Evolutionary conservation across 2,888 invertebrate species (phyloP), one percentile per base, ranked within the genome.

Genomic region (Chorisops tibialis): DNA sequence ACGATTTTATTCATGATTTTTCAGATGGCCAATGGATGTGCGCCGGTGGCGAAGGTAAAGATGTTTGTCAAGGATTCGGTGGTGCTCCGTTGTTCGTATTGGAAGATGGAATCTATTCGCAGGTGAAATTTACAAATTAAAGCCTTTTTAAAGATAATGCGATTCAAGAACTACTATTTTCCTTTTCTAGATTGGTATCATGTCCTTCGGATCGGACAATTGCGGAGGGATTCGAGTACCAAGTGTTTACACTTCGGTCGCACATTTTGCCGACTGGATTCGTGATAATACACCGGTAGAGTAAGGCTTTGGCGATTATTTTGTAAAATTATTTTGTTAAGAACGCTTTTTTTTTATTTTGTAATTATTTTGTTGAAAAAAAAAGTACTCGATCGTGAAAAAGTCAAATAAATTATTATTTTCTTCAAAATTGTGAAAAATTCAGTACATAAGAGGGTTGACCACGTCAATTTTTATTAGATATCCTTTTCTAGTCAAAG

Each of bases 131-230:
- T n/a, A n/a, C n/a, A n/a, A n/a, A n/a, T n/a, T n/a, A n/a, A n/a
- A n/a, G n/a, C 39, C 39, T 39, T 39, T 6, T 39, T 39, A 14
- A 39, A 12, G 4, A 24, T 7, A 7, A 24, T 24, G 7, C 24
- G 24, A 24, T 24, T 24, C 7, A 4, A 5, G 7, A 24, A 24
- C 7, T 24, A 5, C 24, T 5, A 24, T 24, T 4, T 41, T 41
- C 14, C 41, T n/a, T 24, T 24, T 79, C 66, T 71, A 90, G 89
- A 82, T 89, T 65, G 91, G 90, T 30, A 87, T 91, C 38, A 84
- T 91, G 66, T 90, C 90, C 0, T 90, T 89, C 69, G 91, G 91
- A 1, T 88, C 89, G 0, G 88, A 88, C 68, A 88, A 89, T 73
- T 88, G 89, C 70, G 87, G 88, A 21, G 85, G 84, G 18, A 79